Evolutionary conservation across 2,113 vertebrate species (phyloP), one percentile per base, ranked within the genome.

Genomic region (Centropus unirufus): DNA sequence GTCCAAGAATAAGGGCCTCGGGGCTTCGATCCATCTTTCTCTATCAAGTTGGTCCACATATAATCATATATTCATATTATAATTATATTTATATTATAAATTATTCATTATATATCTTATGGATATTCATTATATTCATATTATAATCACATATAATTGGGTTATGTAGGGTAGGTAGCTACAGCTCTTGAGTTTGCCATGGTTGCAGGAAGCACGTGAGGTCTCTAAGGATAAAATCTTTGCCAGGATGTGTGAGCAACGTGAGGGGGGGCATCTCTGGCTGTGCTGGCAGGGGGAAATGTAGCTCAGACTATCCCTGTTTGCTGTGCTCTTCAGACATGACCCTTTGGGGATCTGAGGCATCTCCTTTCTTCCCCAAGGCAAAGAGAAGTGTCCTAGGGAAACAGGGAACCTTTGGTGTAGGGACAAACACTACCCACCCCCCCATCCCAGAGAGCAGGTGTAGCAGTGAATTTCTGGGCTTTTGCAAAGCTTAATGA

Each of bases 181-280:
- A 26, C 13, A 62, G 27, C 47, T 59, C 39, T 54, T n/a, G 77
- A 62, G 23, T 20, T 76, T 27, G 57, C 39, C 8, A 1, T 14
- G 62, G 49, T 30, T 46, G 42, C 51, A 80, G 90, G 59, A 83
- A 77, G 34, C 15, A 1, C 1, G 2, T 29, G 69, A 81, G 34
- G 42, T 17, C 17, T 20, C 11, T 20, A 57, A 29, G 0, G 0
- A 76, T 32, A 27, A 73, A 68, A 8, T 51, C n/a, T 44, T 79
- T 70, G 55, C 42, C 57, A 63, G 47, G 47, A n/a, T 20, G 42
- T 42, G 64, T 67, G 68, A 47, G 39, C 57, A 92, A 42, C 9
- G 6, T 8, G 52, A 96, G 69, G 19, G 91, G 81, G 40, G 94
- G 96, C 94, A 96, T 97, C 95, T 97, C 95, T 95, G 96, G 92